Conservation (phyloP, 92 coral and sea anemone species). For the Epizoanthus rinbou region DNA sequence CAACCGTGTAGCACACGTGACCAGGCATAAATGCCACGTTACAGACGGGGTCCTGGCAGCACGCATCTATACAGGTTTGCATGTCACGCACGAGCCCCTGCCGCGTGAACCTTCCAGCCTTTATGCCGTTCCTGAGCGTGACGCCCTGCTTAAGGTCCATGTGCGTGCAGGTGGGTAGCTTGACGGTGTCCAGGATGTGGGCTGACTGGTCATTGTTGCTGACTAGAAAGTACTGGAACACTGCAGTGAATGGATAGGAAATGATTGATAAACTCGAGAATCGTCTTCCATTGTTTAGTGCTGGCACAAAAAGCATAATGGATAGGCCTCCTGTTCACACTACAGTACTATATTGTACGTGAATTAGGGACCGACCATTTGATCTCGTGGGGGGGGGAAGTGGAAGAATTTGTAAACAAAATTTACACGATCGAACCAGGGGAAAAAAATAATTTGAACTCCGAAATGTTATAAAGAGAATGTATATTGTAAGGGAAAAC, state of each 20-base stretch:
- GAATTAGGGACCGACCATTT: too few species aligned
- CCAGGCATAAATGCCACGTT: slow-evolving; percentile 99
- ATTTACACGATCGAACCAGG: too few species aligned
- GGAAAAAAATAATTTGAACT: too few species aligned
- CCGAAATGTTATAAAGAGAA: too few species aligned
- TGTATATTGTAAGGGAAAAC: too few species aligned
- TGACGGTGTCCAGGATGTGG: slow-evolving; percentile 91
- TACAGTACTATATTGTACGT: too few species aligned
- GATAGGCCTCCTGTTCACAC: too few species aligned
- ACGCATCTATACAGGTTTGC: slow-evolving; percentile 99
- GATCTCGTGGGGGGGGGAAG: too few species aligned
- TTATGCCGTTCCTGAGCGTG: slow-evolving; percentile 93
- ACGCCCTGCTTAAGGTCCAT: slow-evolving; percentile 89
- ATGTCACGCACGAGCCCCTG: slow-evolving; percentile 96
- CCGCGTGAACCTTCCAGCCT: slow-evolving; percentile 92
- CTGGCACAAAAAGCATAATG: too few species aligned
- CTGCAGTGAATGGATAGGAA: slow-evolving; percentile 41
- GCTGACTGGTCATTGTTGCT: slow-evolving; percentile 97
- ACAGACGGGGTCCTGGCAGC: slow-evolving; percentile 91
- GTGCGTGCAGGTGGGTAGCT: slow-evolving; percentile 98
- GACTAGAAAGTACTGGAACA: slow-evolving; percentile 94
- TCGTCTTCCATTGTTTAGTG: too few species aligned
- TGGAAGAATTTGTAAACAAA: too few species aligned
- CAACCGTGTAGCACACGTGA: slow-evolving; percentile 86
- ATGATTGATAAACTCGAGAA: too few species aligned